These are phyloP conservation scores for Drosophila setosimentum DNA, from an alignment of 2,888 invertebrate species.

Conservation along the genomic window DNA sequence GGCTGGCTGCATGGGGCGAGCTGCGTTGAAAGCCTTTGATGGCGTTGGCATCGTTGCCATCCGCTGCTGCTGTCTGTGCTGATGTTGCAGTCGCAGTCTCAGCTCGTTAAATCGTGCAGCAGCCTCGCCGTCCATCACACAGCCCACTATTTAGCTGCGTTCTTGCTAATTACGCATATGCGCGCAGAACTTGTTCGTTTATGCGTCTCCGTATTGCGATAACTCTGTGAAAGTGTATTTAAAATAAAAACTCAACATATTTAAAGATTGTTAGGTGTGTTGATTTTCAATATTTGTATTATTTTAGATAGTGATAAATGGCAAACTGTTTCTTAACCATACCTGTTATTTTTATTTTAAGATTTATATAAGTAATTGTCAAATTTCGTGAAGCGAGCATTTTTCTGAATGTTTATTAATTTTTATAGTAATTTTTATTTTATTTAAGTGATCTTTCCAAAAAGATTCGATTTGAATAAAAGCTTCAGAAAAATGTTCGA, in stretches of 20 bases:
- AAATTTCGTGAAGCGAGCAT: neutral
- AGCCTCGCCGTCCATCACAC: slow-evolving; percentile 27
- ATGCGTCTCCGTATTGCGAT: slow-evolving; percentile 30
- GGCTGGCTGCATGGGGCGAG: slow-evolving; percentile 56
- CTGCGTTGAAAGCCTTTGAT: slow-evolving; percentile 67
- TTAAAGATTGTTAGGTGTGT: neutral
- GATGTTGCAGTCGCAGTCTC: slow-evolving; percentile 47
- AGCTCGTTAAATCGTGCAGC: slow-evolving; percentile 73
- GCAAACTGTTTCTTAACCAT: neutral
- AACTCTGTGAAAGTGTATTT: neutral
- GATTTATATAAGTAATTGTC: neutral
- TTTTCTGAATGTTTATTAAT: neutral
- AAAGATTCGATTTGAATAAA: neutral
- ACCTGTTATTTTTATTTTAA: too few species aligned
- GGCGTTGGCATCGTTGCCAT: slow-evolving; percentile 25
- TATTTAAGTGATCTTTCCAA: neutral
- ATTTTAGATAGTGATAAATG: too few species aligned
- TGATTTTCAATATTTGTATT: neutral
- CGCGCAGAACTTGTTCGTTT: slow-evolving; percentile 32
- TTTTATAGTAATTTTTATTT: neutral
- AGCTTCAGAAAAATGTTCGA: neutral
- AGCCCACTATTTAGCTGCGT: slow-evolving; percentile 55
- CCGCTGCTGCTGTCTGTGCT: slow-evolving; percentile 7
- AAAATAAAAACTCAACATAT: neutral
- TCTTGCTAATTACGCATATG: slow-evolving; percentile 78